These are phyloP conservation scores for Xiphias gladius DNA, from an alignment of 2,113 vertebrate genomes.

Conservation along the genomic window DNA sequence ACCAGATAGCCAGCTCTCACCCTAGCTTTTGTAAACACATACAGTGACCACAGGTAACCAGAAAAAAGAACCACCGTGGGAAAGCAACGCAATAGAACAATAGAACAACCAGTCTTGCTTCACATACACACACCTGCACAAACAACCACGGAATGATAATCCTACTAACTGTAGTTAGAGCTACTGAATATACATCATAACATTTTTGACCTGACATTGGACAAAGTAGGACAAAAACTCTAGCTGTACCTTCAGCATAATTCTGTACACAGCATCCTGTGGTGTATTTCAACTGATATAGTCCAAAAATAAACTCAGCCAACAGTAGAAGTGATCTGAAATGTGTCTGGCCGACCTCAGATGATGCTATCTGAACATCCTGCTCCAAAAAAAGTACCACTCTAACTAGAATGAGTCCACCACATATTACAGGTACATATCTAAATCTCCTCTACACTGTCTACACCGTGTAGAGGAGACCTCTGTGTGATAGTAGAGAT, in stretches of 20 bases:
- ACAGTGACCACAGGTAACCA: constrained; percentile 13
- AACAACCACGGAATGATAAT: no score
- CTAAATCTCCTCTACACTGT: not conserved
- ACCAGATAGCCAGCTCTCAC: not conserved
- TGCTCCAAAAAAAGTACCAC: constrained; percentile 30
- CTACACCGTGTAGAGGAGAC: not conserved
- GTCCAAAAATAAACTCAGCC: constrained; percentile 47
- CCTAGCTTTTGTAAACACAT: constrained; percentile 25
- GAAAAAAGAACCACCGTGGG: not conserved
- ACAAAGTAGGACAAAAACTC: not conserved
- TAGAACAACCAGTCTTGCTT: not conserved
- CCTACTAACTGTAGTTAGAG: not conserved
- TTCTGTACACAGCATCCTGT: not conserved
- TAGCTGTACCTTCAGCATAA: not conserved
- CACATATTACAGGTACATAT: not conserved
- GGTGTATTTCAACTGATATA: not conserved
- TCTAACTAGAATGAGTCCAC: not conserved
- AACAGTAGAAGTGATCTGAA: constrained; percentile 40
- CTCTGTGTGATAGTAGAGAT: not conserved
- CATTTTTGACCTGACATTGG: not conserved
- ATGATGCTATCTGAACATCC: constrained; percentile 22
- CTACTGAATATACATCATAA: not conserved
- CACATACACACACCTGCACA: no score
- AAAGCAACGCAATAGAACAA: not conserved
- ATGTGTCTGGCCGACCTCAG: constrained; percentile 17